A percentile compares a stretch with the other conserved stretches of the same genome.
Conservation (phyloP, 2,888 invertebrate genomes). For the Agrochola circellaris region DNA sequence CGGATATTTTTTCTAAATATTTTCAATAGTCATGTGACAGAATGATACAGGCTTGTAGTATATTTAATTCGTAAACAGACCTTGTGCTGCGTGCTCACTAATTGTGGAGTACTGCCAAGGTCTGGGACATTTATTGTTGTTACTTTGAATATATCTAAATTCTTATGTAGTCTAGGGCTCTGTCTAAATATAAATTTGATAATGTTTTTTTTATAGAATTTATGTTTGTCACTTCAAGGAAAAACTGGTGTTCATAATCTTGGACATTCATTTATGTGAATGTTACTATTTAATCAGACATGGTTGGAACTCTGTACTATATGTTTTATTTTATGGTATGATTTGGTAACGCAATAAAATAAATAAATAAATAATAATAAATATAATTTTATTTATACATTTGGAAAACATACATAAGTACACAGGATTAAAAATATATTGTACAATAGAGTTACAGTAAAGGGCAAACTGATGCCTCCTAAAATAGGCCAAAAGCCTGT, state of each 20-base stretch:
- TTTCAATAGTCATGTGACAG: conserved; percentile 58
- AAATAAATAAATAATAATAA: no score
- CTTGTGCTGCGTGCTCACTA: conserved; percentile 73
- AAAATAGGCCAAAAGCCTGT: no score
- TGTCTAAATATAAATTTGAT: conserved; percentile 70
- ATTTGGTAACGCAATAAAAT: no score
- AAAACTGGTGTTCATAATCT: background rate
- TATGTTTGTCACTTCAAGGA: conserved; percentile 1
- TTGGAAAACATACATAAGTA: no score
- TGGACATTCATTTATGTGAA: background rate
- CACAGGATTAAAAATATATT: no score
- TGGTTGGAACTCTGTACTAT: background rate
- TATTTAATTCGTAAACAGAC: conserved; percentile 72
- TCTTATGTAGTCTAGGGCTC: conserved; percentile 67
- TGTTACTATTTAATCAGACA: background rate
- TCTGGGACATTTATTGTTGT: conserved; percentile 84
- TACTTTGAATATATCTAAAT: conserved; percentile 64
- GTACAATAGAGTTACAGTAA: no score
- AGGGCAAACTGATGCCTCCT: no score
- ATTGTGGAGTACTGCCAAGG: conserved; percentile 89
- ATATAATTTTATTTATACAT: no score
- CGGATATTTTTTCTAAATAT: conserved; percentile 26
- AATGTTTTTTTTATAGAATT: conserved; percentile 7
- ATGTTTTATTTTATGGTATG: background rate
- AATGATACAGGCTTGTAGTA: conserved; percentile 22